A percentile compares a stretch with the other conserved stretches of the same genome.
Evolutionary conservation across 2,797 vertebrate genomes (phyloP).

Genomic region (Ctenopoma kingsleyae): DNA sequence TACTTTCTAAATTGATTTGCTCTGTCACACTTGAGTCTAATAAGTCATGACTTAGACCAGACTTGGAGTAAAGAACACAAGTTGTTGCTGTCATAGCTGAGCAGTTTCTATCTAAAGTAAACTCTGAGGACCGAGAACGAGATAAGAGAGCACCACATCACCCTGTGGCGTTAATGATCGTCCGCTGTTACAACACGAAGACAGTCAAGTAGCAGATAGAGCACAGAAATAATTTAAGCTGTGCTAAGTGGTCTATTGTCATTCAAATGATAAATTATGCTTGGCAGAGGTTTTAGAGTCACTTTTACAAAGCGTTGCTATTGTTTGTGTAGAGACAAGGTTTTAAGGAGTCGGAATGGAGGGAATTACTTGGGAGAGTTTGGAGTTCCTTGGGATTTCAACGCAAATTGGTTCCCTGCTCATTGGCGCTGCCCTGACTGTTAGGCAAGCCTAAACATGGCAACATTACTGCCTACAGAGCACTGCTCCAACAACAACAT

Average conservation of each 20-base stretch:
- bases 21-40: constrained; percentile 41
- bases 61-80: constrained; percentile 43
- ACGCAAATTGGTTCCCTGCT: constrained; percentile 84
- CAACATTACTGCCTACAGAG: constrained; percentile 55
- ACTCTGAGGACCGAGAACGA: constrained; percentile 72
- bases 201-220: constrained; percentile 82
- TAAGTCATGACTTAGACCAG: constrained; percentile 43
- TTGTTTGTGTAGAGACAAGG: constrained; percentile 86
- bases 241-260: constrained; percentile 87
- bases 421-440: constrained; percentile 67
- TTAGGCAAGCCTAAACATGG: constrained; percentile 62
- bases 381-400: constrained; percentile 83
- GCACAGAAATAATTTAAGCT: constrained; percentile 84
- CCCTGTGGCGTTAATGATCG: constrained; percentile 81
- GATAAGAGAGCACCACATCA: constrained; percentile 81
- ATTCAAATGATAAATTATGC: constrained; percentile 89
- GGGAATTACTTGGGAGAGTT: constrained; percentile 86
- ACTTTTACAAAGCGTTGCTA: constrained; percentile 85
- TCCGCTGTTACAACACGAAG: constrained; percentile 81
- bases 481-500: constrained; percentile 18
- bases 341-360: constrained; percentile 81
- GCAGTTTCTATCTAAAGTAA: constrained; percentile 76
- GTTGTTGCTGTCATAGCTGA: constrained; percentile 68
- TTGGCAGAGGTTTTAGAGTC: constrained; percentile 87
- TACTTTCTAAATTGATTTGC: constrained; percentile 36